Evolutionary conservation across 2,113 vertebrate genomes (phyloP).

Genomic region (Martes martes): DNA sequence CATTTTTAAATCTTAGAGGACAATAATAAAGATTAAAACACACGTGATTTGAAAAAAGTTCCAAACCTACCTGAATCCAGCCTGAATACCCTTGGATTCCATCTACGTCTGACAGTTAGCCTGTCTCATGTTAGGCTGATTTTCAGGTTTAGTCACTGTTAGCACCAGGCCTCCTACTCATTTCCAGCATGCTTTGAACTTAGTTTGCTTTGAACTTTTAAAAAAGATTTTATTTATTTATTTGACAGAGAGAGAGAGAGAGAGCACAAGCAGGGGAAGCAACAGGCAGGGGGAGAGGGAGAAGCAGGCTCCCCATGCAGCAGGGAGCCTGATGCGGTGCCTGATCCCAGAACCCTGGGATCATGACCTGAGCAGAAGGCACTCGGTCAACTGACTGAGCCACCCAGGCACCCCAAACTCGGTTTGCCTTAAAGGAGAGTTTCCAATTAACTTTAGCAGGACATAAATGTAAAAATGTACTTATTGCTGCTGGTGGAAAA

Average conservation of each 20-base stretch:
- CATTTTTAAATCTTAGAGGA: not conserved
- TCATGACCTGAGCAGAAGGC: not conserved
- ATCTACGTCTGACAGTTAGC: not conserved
- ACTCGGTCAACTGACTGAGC: not conserved
- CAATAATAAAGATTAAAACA: not conserved
- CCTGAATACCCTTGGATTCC: not conserved
- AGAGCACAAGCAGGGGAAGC: not conserved
- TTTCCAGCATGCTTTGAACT: constrained; percentile 48
- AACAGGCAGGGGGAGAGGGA: not conserved
- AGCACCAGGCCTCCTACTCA: not conserved
- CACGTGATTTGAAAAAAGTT: not conserved
- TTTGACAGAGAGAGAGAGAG: no score
- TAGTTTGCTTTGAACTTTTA: not conserved
- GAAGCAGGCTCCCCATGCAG: not conserved
- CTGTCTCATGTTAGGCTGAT: not conserved
- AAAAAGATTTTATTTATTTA: not conserved
- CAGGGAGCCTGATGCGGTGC: not conserved
- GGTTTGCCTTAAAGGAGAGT: constrained; percentile 15
- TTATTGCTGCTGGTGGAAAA: constrained; percentile 56
- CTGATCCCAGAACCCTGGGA: not conserved
- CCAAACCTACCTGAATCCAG: not conserved
- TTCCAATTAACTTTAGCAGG: constrained; percentile 60
- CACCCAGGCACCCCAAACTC: not conserved
- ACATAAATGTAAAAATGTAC: constrained; percentile 50
- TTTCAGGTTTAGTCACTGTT: constrained; percentile 19